Evolutionary conservation across 1,140 invertebrate species (phyloP), one percentile per base, ranked within the genome.

Genomic region (Nasonia giraulti): DNA sequence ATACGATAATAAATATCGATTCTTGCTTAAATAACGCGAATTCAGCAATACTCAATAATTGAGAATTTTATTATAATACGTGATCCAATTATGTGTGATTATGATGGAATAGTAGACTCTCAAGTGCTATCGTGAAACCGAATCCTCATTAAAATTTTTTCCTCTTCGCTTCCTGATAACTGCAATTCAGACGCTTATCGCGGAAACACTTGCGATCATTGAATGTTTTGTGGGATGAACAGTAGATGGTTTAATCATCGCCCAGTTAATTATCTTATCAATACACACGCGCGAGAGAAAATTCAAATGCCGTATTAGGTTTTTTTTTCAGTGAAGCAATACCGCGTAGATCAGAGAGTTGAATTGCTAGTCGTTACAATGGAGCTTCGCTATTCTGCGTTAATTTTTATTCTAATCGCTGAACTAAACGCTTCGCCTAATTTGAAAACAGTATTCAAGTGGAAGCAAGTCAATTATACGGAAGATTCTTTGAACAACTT

Each of bases 381-480:
- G 55, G 4, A 62, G 55, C 20, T 20, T 17, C 20, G 20, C 17
- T 62, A n/a, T 17, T 62, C 14, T 6, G 17, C 55, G 6, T 62
- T 62, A n/a, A 62, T 62, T 17, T 62, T 62, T 20, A 62, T 17
- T 62, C 55, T 62, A 17, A 62, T n/a, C 55, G 20, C 14, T n/a
- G 6, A 62, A 7, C 17, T 62, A 62, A 62, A 62, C n/a, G 14
- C 55, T 6, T 20, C 20, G 11, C 23, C 44, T 31, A 55, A 31
- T 3, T 55, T 78, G 50, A 5, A 55, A 78, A 62, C 76, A 5
- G 47, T 78, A 2, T 78, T 5, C 20, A 8, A 78, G 27, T 78
- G 76, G 76, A 78, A 55, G 11, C 23, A 78, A 55, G 47, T 78
- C n/a, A 33, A 78, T 62, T 78, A 55, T 31, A 50, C 23, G 0